Base-by-base conservation (phyloP, 1,140 invertebrate genomes). In the Aphaenogaster floridana region DNA sequence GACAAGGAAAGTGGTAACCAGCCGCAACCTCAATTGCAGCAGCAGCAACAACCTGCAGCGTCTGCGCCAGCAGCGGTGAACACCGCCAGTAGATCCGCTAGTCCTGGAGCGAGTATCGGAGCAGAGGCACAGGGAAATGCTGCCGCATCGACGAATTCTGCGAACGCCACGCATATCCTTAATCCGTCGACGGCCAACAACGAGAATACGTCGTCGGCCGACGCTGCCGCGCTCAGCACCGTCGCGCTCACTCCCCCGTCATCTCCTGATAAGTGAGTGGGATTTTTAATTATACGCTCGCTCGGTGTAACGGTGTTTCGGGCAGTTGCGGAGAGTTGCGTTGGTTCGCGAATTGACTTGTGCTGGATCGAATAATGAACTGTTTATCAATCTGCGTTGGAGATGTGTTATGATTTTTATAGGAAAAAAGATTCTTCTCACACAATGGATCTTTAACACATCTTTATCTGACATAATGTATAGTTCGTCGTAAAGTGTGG, bases 211-310 rank as follows among this genome's bases (percentile, higher is more conserved):
- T 71, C 78, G 50, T 69, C 78, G 69, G 34, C 57, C 34, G 80
- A 84, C 13, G 93, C 93, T 88, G 94, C 93, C 90, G 93, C 94
- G 85, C 93, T 95, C 89, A 95, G 95, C 93, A 94, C 95, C 88
- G 94, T 96, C 90, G 95, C 96, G 88, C 94, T 96, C 89, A 96
- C 96, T 92, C 96, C 96, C 86, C 96, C 96, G 89, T 96, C 94
- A 95, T 96, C 96, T 92, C 96, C 96, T 89, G 96, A 96, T 94
- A 96, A 96, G 96, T 96, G 95, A 95, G 96, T 95, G 93, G 94
- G 93, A 86, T 92, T 94, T 93, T 87, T 94, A 93, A 87, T 92
- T 93, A 92, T 93, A 92, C 50, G 72, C 80, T 83, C 34, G 68
- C 50, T 85, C 34, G 42, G 54, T 84, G 69, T 84, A 84, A 50